Percentiles rank a stretch among this genome's conserved stretches.
Conservation (phyloP, 2,113 vertebrate genomes). For the Lonchura striata region DNA sequence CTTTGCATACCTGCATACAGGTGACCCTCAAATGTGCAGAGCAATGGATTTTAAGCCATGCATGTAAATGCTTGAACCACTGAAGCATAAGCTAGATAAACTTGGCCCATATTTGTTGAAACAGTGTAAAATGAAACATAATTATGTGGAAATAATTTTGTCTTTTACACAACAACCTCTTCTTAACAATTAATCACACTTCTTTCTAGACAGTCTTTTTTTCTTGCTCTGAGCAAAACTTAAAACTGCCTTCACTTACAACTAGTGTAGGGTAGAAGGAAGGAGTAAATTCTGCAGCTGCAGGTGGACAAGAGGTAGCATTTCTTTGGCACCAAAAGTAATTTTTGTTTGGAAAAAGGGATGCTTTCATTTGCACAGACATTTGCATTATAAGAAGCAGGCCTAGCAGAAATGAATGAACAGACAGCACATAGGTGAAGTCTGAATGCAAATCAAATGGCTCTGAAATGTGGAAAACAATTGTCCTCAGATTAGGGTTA, state of each 20-base stretch:
- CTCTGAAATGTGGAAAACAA: neutral
- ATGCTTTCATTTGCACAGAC: neutral
- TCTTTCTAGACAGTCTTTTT: neutral
- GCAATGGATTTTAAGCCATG: neutral
- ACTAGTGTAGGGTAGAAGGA: neutral
- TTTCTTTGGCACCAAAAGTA: constrained; percentile 7
- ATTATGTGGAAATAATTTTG: neutral
- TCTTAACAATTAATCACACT: neutral
- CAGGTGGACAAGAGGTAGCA: neutral
- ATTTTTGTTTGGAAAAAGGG: neutral
- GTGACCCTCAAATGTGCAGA: neutral
- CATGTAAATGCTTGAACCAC: neutral
- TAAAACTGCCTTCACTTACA: neutral
- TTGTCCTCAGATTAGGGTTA: neutral
- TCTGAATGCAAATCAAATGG: neutral
- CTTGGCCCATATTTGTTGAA: neutral
- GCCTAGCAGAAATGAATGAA: neutral
- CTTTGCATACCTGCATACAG: neutral
- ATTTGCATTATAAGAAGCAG: neutral
- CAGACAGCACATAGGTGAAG: neutral
- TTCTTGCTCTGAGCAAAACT: neutral
- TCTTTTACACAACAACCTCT: neutral
- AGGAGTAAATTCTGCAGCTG: neutral
- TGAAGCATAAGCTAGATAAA: neutral
- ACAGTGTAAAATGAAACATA: neutral